Evolutionary conservation across 2,797 vertebrate species (phyloP).

Genomic region (Manis javanica): DNA sequence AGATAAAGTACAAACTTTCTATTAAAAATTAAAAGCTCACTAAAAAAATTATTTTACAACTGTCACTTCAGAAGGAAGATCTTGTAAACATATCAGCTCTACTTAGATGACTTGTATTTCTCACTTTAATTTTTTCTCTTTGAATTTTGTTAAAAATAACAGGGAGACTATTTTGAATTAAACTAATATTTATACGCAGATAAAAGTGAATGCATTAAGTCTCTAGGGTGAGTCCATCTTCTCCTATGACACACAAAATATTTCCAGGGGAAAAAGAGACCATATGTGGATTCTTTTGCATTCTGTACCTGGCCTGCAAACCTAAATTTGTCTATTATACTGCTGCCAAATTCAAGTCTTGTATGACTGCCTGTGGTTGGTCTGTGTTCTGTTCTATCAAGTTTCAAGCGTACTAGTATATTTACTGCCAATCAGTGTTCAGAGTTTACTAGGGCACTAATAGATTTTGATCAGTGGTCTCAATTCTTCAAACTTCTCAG

Average conservation of each 20-base stretch:
- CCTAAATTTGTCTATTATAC: neutral
- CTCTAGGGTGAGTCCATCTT: neutral
- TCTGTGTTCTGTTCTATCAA: conserved; percentile 1
- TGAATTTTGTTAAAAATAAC: conserved; percentile 26
- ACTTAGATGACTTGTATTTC: conserved; percentile 13
- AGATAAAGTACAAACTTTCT: neutral
- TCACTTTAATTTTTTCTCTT: neutral
- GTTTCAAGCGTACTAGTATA: neutral
- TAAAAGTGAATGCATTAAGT: neutral
- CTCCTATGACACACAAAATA: neutral
- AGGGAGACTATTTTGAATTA: conserved; percentile 15
- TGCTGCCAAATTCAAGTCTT: neutral
- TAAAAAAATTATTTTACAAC: neutral
- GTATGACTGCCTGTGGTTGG: neutral
- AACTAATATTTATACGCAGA: conserved; percentile 12
- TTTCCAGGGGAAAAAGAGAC: neutral
- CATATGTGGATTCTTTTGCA: neutral
- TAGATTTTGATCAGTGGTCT: conserved; percentile 44
- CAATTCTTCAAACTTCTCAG: conserved; percentile 7
- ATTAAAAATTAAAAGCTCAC: neutral
- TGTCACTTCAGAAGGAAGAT: conserved; percentile 33
- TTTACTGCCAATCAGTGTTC: conserved; percentile 52
- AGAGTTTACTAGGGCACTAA: conserved; percentile 47
- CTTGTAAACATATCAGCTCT: neutral
- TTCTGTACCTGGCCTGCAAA: neutral